A percentile compares a stretch with the other conserved stretches of the same genome.
Conservation (phyloP, 2,797 vertebrate genomes). For the Ispidina picta region DNA sequence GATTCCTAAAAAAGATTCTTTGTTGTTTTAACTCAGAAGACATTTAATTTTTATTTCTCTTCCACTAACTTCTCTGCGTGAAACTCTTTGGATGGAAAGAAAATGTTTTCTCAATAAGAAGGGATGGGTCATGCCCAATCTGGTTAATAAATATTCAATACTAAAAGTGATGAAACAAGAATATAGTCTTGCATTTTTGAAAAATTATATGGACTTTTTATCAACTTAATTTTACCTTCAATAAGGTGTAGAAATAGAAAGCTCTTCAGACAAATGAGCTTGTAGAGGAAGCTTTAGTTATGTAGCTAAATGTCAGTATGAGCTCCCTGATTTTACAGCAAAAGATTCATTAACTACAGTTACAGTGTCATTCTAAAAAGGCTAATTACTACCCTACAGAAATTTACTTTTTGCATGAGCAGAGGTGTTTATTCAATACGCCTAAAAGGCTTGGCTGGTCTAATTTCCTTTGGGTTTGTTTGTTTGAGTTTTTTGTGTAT, state of each 20-base stretch:
- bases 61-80: neutral
- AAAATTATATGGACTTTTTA: neutral
- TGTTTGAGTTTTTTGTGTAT: neutral
- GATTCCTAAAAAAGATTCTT: neutral
- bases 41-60: neutral
- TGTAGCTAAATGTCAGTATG: neutral
- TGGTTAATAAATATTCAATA: neutral
- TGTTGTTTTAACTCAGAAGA: neutral
- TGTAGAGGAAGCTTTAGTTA: neutral
- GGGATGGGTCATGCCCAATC: neutral
- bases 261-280: neutral
- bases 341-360: constrained; percentile 9
- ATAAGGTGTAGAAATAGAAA: neutral
- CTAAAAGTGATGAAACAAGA: neutral
- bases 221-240: neutral
- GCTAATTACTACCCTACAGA: neutral
- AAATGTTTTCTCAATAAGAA: neutral
- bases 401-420: neutral
- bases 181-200: neutral
- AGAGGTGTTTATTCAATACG: neutral
- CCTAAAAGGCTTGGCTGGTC: neutral
- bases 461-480: neutral
- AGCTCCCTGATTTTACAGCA: neutral
- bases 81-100: neutral
- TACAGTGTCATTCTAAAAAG: neutral